Percentiles rank a stretch among this genome's conserved stretches.
phyloP scores from a whole-genome alignment of 2,113 vertebrate genomes.

The Callorhinus ursinus region DNA sequence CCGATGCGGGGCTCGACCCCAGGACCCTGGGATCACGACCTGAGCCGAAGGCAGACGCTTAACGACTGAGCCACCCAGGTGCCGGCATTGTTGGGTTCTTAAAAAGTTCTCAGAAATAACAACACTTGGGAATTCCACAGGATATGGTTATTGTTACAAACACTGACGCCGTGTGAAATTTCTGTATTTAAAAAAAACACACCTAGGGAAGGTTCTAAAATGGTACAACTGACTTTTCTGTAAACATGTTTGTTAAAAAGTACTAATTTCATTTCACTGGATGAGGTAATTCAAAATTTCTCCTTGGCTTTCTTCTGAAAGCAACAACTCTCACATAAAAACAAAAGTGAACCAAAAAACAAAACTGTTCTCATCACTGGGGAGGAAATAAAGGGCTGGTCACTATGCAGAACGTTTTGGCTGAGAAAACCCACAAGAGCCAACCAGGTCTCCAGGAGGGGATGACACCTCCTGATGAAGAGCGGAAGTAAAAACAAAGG shows the following conservation, averaged over 20 bases:
- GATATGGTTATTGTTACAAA: not conserved
- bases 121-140: not conserved
- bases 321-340: not conserved
- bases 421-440: not conserved
- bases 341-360: not conserved
- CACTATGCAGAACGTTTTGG: accelerated
- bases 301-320: not conserved
- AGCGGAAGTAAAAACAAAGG: not conserved
- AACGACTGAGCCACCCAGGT: no score
- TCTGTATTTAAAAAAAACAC: not conserved
- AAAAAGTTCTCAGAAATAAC: not conserved
- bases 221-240: not conserved
- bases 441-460: not conserved
- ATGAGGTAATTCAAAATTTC: not conserved
- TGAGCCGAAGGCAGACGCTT: no score
- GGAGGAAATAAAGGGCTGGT: not conserved
- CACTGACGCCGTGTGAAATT: not conserved
- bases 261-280: not conserved
- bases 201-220: not conserved
- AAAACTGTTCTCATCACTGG: not conserved
- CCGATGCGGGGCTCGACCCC: not conserved
- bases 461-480: not conserved
- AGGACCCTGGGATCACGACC: no score
- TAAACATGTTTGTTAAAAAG: not conserved
- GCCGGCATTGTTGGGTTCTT: not conserved